Evolutionary conservation across 1,140 invertebrate genomes (phyloP), one percentile per base, ranked within the genome.

Genomic region (Drosophila tropicalis): DNA sequence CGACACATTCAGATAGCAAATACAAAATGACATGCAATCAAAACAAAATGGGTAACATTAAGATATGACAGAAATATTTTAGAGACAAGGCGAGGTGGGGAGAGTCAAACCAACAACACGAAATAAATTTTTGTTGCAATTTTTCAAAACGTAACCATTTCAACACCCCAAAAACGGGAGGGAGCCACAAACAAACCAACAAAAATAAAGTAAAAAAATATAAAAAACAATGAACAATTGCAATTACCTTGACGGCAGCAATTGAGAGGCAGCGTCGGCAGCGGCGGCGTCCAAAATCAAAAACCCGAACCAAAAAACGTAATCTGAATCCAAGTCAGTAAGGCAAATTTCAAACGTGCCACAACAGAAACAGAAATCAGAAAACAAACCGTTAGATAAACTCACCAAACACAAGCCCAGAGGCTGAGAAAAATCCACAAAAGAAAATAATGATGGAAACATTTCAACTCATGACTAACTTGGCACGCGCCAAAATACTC

Each of bases 111-210:
- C 17, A 17, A 54, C 32, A 40, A 41, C 32, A 39, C 29, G 32
- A 58, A 58, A 19, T 17, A 19, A 39, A 51, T 22, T 51, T 51
- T 51, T 51, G 44, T 51, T 51, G 44, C 44, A 51, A 51, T 51
- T 51, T 51, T 68, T 75, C 72, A 64, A 76, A 67, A 76, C 73
- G 73, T 76, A 76, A 76, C 73, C 72, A 61, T 51, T 51, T 51
- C 44, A 73, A 60, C 17, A 67, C 66, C 66, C 67, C 72, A 58
- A 68, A 72, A 75, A 65, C n/a, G 47, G 39, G 71, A 12, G 36
- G 39, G 15, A 19, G 57, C 44, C 17, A 22, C 17, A 51, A 51
- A 51, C 44, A 51, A 51, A 39, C 6, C 6, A 12, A 2, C 19
- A 47, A 22, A 15, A 51, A 22, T n/a, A n/a, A n/a, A n/a, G n/a